A percentile compares a stretch with the other conserved stretches of the same genome.
These are phyloP conservation scores for Arothron firmamentum DNA, from an alignment of 2,113 vertebrate species.

Conservation along the genomic window DNA sequence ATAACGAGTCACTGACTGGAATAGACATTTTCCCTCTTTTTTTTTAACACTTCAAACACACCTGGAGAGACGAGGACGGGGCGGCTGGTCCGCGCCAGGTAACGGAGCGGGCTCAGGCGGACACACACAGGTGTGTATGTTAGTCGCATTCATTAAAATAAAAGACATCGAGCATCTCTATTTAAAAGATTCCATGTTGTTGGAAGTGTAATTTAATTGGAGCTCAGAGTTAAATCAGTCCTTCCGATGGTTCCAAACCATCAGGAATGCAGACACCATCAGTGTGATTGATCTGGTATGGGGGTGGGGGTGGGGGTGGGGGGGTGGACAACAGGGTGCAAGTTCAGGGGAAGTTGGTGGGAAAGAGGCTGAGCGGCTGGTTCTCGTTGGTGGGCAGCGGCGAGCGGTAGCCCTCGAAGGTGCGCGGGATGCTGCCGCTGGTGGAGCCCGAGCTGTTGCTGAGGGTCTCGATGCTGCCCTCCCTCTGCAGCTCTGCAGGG, in stretches of 20 bases:
- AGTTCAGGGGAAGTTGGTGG: constrained; percentile 83
- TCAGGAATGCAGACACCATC: not conserved
- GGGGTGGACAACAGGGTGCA: not conserved
- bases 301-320: not conserved
- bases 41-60: constrained; percentile 35
- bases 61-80: constrained; percentile 6
- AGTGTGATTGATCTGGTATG: not conserved
- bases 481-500: constrained; percentile 90
- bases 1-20: constrained; percentile 44
- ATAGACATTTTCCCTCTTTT: constrained; percentile 27
- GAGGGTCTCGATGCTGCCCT: constrained; percentile 98
- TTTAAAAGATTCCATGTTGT: too few relatives aligned
- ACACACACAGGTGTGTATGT: too few relatives aligned
- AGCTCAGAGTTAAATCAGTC: too few relatives aligned
- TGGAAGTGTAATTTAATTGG: too few relatives aligned
- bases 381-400: constrained; percentile 94
- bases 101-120: too few relatives aligned
- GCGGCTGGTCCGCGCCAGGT: not conserved
- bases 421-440: constrained; percentile 95
- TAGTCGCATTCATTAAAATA: too few relatives aligned
- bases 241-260: too few relatives aligned
- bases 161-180: too few relatives aligned
- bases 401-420: constrained; percentile 93
- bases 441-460: constrained; percentile 99
- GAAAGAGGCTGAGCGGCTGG: constrained; percentile 96